These are phyloP conservation scores for Dasyurus viverrinus DNA, from an alignment of 2,113 vertebrate species.

Conservation along the genomic window DNA sequence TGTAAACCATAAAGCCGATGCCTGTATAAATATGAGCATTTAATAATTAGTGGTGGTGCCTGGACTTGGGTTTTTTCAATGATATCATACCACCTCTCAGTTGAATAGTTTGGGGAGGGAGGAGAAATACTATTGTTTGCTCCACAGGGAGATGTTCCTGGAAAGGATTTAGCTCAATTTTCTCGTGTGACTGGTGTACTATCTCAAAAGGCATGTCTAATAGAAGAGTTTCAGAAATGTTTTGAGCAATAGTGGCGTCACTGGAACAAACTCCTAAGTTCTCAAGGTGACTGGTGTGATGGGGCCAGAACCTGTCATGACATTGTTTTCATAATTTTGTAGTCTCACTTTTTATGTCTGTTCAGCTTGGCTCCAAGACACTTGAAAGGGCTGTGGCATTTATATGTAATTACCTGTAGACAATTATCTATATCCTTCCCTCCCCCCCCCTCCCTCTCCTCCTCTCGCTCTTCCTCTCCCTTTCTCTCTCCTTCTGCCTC, in stretches of 20 bases:
- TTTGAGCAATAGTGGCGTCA: neutral
- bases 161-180: neutral
- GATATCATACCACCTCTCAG: neutral
- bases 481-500: too few relatives aligned
- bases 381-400: neutral
- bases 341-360: neutral
- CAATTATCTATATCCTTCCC: too few relatives aligned
- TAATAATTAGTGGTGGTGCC: neutral
- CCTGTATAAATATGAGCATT: neutral
- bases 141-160: neutral
- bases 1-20: neutral
- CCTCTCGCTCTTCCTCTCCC: too few relatives aligned
- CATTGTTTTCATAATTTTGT: neutral
- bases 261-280: neutral
- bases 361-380: neutral
- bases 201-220: neutral
- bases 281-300: neutral
- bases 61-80: neutral
- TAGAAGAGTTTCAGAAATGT: neutral
- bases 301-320: neutral
- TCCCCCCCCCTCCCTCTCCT: too few relatives aligned
- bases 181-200: neutral
- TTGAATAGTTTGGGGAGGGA: neutral
- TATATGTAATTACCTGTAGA: too few relatives aligned
- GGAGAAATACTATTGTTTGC: neutral